phyloP scores from a whole-genome alignment of 2,888 invertebrate genomes.

The Stomorhina lunata region DNA sequence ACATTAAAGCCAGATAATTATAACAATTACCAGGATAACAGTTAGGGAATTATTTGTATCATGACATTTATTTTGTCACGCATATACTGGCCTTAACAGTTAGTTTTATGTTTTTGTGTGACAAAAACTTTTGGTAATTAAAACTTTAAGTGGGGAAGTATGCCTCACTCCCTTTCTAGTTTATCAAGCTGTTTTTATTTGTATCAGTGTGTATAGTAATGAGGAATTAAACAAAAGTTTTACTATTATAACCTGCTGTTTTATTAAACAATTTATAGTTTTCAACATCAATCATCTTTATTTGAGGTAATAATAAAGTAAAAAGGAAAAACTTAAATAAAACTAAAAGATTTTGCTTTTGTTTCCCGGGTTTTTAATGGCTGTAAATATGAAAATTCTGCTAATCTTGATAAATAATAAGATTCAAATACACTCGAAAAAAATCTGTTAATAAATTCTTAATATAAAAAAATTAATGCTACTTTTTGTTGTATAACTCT shows the following conservation, averaged over 20 bases:
- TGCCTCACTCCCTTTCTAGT: too few relatives aligned
- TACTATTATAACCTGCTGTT: conserved; percentile 46
- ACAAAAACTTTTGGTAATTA: background rate
- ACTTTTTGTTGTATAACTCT: too few relatives aligned
- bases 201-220: background rate
- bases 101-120: background rate
- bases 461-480: background rate
- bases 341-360: conserved; percentile 30
- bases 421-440: background rate
- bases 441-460: too few relatives aligned
- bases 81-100: background rate
- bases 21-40: conserved; percentile 39
- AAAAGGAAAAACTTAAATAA: background rate
- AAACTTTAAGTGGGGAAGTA: background rate
- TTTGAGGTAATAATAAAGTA: conserved; percentile 13
- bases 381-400: background rate
- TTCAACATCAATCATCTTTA: conserved; percentile 50
- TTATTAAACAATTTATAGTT: conserved; percentile 20
- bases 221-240: background rate
- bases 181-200: too few relatives aligned
- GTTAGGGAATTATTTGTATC: background rate
- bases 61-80: conserved; percentile 33
- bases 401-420: background rate
- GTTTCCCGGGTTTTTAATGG: background rate
- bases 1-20: conserved; percentile 7